These are phyloP conservation scores for Globia sparganii DNA, from an alignment of 2,888 invertebrate genomes.

Conservation along the genomic window DNA sequence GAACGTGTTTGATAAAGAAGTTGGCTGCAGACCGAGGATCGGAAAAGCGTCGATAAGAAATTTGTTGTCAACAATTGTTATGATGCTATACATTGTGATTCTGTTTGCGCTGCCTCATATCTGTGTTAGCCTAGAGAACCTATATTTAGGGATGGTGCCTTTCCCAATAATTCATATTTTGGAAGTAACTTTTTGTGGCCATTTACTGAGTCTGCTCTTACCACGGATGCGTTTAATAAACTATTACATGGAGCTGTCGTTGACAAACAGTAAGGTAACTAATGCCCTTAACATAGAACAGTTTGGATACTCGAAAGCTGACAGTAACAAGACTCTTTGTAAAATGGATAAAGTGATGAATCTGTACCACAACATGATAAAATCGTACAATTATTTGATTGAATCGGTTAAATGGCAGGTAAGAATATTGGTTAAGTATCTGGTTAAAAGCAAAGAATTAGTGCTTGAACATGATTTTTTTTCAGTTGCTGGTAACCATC, in stretches of 20 bases:
- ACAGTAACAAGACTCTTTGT: slow-evolving; percentile 64
- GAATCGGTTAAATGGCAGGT: slow-evolving; percentile 85
- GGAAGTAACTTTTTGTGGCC: slow-evolving; percentile 77
- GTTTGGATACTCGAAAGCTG: slow-evolving; percentile 61
- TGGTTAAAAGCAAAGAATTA: background rate
- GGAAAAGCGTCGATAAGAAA: slow-evolving; percentile 70
- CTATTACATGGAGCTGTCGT: slow-evolving; percentile 74
- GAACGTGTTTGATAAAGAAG: slow-evolving; percentile 74
- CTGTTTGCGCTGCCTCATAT: slow-evolving; percentile 53
- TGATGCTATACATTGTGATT: slow-evolving; percentile 57
- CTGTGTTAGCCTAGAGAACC: slow-evolving; percentile 26
- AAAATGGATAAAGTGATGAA: slow-evolving; percentile 78
- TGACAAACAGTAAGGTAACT: slow-evolving; percentile 63
- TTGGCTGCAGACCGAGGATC: slow-evolving; percentile 73
- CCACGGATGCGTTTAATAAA: slow-evolving; percentile 78
- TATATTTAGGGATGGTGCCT: slow-evolving; percentile 56
- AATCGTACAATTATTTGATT: slow-evolving; percentile 75
- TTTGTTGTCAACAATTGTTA: slow-evolving; percentile 61
- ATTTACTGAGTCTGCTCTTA: slow-evolving; percentile 75
- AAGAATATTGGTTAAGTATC: slow-evolving; percentile 27
- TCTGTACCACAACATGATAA: slow-evolving; percentile 77
- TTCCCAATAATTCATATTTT: slow-evolving; percentile 67
- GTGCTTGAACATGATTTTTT: slow-evolving; percentile 1
- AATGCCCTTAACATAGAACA: slow-evolving; percentile 65
- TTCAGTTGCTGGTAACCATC: slow-evolving; percentile 70